A percentile compares a stretch with the other conserved stretches of the same genome.
Conservation (phyloP, 2,888 invertebrate genomes). For the Linnaemya vulpina region DNA sequence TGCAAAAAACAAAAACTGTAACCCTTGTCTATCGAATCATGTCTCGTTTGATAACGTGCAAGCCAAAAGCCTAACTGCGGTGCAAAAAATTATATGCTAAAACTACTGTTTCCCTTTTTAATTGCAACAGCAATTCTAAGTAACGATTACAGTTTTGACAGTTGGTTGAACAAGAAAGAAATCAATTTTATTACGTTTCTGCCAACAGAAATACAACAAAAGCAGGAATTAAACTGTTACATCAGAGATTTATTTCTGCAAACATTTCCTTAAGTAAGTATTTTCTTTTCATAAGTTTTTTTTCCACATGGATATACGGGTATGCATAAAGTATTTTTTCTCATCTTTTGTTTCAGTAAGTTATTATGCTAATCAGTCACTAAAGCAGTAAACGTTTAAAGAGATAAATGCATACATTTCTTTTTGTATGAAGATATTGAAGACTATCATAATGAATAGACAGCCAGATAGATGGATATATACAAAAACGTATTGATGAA, state of each 20-base stretch:
- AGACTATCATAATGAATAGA: neutral
- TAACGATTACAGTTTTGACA: conserved; percentile 7
- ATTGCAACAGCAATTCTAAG: conserved; percentile 8
- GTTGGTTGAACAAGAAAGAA: conserved; percentile 22
- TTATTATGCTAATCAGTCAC: conserved; percentile 73
- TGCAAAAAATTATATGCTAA: too few relatives aligned
- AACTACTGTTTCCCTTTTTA: neutral
- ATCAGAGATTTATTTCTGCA: conserved; percentile 62
- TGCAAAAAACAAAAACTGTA: too few relatives aligned
- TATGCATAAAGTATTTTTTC: neutral
- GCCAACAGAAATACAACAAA: conserved; percentile 4
- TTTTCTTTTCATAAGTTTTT: conserved; percentile 28
- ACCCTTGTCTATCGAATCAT: too few relatives aligned
- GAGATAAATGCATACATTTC: neutral
- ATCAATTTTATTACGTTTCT: conserved; percentile 29
- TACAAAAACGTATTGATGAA: conserved; percentile 37
- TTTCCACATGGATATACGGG: neutral
- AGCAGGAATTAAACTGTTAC: conserved; percentile 52
- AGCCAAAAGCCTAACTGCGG: too few relatives aligned
- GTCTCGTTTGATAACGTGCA: too few relatives aligned
- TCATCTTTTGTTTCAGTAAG: conserved; percentile 64
- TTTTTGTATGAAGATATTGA: neutral
- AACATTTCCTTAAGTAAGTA: conserved; percentile 27
- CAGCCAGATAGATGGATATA: neutral
- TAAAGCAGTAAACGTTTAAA: conserved; percentile 44